These are phyloP conservation scores for Macropus fuliginosus DNA, from an alignment of 2,797 vertebrate species.

Conservation along the genomic window DNA sequence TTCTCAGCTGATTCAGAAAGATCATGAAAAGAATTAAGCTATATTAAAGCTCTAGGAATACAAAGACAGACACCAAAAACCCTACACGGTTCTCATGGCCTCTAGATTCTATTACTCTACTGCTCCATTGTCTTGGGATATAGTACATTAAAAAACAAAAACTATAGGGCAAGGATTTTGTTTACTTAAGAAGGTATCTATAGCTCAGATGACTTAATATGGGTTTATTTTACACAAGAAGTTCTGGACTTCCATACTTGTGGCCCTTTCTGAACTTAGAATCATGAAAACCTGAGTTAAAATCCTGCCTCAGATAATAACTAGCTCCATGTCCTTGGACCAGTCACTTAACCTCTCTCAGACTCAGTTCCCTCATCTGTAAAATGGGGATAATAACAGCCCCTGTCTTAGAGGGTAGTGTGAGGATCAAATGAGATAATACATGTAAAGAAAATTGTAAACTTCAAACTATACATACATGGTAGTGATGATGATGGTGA, in stretches of 20 bases:
- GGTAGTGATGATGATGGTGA: background rate
- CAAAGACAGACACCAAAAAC: background rate
- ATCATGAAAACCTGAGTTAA: background rate
- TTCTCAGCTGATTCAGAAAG: background rate
- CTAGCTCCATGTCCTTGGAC: background rate
- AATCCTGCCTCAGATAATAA: background rate
- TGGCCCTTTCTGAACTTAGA: background rate
- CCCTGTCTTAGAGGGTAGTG: background rate
- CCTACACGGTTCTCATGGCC: background rate
- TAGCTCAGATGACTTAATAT: background rate
- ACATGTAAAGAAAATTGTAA: background rate
- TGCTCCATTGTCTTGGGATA: background rate
- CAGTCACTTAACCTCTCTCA: conserved; percentile 22
- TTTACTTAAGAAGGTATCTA: background rate
- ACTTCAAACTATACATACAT: background rate
- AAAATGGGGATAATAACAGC: conserved; percentile 37
- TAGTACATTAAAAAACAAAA: background rate
- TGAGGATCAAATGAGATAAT: background rate
- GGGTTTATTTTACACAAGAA: background rate
- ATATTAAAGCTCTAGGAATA: background rate
- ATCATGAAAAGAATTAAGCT: background rate
- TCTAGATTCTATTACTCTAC: background rate
- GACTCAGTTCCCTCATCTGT: conserved; percentile 28
- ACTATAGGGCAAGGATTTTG: background rate
- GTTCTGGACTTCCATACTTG: background rate